Conservation (phyloP, 2,113 vertebrate species). For the Tupaia tana region DNA sequence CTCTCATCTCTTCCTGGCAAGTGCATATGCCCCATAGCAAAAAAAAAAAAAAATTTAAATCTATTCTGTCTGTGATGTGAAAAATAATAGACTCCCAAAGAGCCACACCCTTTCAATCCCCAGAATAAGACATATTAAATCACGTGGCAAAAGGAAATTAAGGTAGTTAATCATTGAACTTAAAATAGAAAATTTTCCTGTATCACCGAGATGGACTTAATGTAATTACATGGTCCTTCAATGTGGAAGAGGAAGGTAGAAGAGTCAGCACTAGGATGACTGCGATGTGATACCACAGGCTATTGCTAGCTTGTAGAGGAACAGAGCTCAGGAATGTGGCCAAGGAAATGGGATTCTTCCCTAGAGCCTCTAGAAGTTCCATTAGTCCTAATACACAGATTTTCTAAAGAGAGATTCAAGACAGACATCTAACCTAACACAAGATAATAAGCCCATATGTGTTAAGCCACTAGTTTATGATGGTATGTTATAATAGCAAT, state of each 20-base stretch:
- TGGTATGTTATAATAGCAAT: not conserved
- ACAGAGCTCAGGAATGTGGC: not conserved
- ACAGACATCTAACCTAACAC: not conserved
- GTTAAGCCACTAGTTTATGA: not conserved
- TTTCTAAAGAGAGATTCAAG: not conserved
- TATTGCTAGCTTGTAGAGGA: not conserved
- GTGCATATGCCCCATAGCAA: too few species aligned
- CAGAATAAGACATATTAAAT: not conserved
- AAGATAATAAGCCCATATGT: not conserved
- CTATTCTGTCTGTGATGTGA: not conserved
- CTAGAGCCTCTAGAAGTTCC: not conserved
- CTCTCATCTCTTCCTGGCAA: too few species aligned
- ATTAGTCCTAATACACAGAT: not conserved
- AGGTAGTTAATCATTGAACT: not conserved
- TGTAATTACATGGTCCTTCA: not conserved
- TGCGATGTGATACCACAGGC: not conserved
- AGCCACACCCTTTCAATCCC: not conserved
- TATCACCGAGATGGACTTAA: not conserved
- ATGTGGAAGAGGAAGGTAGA: not conserved
- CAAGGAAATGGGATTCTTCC: not conserved
- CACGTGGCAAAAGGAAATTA: not conserved
- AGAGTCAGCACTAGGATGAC: not conserved
- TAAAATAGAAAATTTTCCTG: not conserved
- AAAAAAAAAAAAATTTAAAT: too few species aligned
- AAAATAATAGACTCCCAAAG: not conserved